These are phyloP conservation scores for Ferdinandea cuprea DNA, from an alignment of 2,888 invertebrate genomes.

Conservation along the genomic window DNA sequence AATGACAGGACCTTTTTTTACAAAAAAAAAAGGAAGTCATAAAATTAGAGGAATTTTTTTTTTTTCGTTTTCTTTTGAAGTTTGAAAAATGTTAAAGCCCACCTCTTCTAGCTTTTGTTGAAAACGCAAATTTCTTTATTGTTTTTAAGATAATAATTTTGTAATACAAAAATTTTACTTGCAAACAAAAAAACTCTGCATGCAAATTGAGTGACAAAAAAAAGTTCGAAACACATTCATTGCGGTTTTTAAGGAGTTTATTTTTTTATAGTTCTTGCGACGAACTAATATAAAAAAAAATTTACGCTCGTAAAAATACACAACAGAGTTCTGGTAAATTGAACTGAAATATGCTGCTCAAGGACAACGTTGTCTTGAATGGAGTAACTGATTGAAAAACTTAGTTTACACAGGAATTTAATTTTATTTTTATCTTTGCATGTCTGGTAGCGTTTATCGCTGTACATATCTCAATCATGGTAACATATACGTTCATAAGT, in stretches of 20 bases:
- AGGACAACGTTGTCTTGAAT: constrained; percentile 1
- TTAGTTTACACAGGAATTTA: constrained; percentile 34
- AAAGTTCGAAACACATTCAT: neutral
- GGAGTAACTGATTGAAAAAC: constrained; percentile 55
- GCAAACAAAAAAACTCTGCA: neutral
- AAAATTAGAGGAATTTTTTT: constrained; percentile 60
- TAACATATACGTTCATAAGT: neutral
- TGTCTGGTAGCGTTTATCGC: constrained; percentile 33
- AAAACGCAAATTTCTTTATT: constrained; percentile 64
- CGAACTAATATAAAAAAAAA: constrained; percentile 40
- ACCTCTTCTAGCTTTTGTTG: constrained; percentile 4
- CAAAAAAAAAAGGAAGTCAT: constrained; percentile 48
- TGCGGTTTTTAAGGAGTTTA: too few relatives aligned
- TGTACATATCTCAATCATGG: constrained; percentile 27
- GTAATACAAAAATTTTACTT: constrained; percentile 63
- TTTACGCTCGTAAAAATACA: constrained; percentile 20
- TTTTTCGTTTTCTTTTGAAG: constrained; percentile 29
- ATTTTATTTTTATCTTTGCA: constrained; percentile 37
- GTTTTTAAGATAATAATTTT: constrained; percentile 46
- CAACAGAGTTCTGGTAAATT: constrained; percentile 38
- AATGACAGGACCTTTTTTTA: constrained; percentile 51
- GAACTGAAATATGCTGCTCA: neutral
- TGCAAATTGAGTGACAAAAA: constrained; percentile 28
- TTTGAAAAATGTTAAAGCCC: constrained; percentile 1
- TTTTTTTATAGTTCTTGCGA: constrained; percentile 23